These are phyloP conservation scores for Perdix hodgsoniae DNA, from an alignment of 2,797 vertebrate genomes.

Conservation along the genomic window DNA sequence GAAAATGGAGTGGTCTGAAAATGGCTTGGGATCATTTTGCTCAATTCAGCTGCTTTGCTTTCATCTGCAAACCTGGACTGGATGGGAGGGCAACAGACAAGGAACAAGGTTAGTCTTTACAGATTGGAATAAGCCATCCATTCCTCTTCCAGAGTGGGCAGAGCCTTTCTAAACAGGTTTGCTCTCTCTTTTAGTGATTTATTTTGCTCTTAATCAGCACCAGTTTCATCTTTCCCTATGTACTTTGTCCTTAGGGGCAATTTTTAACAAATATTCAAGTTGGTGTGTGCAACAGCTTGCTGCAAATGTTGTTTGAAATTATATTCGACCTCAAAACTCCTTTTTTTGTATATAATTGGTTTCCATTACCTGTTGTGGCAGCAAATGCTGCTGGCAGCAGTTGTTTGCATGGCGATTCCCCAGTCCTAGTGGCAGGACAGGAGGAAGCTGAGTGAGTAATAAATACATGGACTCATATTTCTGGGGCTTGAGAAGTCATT, in stretches of 20 bases:
- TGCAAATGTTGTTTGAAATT: neutral
- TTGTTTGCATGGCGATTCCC: neutral
- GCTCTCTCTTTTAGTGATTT: neutral
- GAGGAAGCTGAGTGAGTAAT: neutral
- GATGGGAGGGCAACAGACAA: neutral
- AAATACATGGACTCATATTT: neutral
- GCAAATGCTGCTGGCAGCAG: neutral
- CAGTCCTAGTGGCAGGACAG: neutral
- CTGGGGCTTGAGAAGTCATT: conserved; percentile 9
- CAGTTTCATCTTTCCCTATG: neutral
- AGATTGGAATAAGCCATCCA: neutral
- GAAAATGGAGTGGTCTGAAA: neutral
- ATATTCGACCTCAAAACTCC: neutral
- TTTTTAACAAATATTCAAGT: neutral
- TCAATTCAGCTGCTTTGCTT: neutral
- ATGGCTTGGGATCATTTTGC: neutral
- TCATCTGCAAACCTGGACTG: neutral
- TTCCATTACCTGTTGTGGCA: neutral
- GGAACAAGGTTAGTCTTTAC: neutral
- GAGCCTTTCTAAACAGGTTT: neutral
- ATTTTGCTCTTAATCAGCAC: neutral
- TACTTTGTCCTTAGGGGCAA: neutral
- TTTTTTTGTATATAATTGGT: neutral
- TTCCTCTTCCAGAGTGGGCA: neutral
- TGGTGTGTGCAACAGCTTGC: neutral